A percentile compares a stretch with the other conserved stretches of the same genome.
Conservation (phyloP, 1,140 invertebrate genomes). For the honey bee (Apis mellifera) region Amel_HAv3.1 CM009932.2:8657001-8657500, state of each 20-base stretch:
- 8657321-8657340: no score
- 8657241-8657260: not conserved
- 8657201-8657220: not conserved
- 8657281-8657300: not conserved
- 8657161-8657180: not conserved
- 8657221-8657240: not conserved
- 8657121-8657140: not conserved
- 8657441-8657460: not conserved
- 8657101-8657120: not conserved
- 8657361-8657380: no score
- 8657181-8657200: not conserved
- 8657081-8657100: not conserved
- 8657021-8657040: not conserved
- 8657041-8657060: not conserved
- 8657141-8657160: constrained; percentile 8
- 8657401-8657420: not conserved
- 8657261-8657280: not conserved
- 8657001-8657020: not conserved
- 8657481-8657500: constrained; percentile 32
- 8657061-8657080: not conserved
- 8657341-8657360: no score
- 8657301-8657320: not conserved
- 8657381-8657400: not conserved
- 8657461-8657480: constrained; percentile 29
- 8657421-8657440: not conserved